Conservation (phyloP, 2,797 vertebrate species). For the Vultur gryphus region DNA sequence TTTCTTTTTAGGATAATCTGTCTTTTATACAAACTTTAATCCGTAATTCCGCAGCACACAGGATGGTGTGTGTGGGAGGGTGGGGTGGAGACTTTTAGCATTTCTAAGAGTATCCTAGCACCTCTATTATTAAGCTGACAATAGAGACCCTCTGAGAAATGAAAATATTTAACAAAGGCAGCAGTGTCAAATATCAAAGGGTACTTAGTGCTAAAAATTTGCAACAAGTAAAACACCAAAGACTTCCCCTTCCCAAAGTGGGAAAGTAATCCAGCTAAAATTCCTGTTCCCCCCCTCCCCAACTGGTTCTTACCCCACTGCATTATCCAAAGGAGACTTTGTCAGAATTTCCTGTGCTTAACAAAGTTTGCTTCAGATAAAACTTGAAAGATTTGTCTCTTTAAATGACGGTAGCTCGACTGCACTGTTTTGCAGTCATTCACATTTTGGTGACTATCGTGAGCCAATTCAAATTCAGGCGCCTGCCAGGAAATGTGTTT, state of each 20-base stretch:
- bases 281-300: neutral
- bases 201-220: constrained; percentile 50
- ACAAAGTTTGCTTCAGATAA: neutral
- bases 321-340: neutral
- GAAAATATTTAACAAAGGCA: constrained; percentile 70
- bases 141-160: constrained; percentile 63
- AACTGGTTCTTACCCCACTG: neutral
- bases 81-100: constrained; percentile 55
- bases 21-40: constrained; percentile 58
- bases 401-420: neutral
- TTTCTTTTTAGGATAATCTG: constrained; percentile 7
- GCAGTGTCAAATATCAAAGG: constrained; percentile 64
- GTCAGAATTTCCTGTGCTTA: neutral
- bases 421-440: constrained; percentile 7
- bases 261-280: constrained; percentile 41
- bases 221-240: constrained; percentile 52
- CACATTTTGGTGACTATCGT: constrained; percentile 11
- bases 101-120: constrained; percentile 70
- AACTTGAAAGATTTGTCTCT: neutral
- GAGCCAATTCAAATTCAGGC: constrained; percentile 42
- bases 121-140: constrained; percentile 61
- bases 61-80: constrained; percentile 6
- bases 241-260: constrained; percentile 11
- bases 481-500: constrained; percentile 62
- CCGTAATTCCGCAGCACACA: constrained; percentile 46